Conservation (phyloP, 2,113 vertebrate genomes). For the Labeo catla region DNA sequence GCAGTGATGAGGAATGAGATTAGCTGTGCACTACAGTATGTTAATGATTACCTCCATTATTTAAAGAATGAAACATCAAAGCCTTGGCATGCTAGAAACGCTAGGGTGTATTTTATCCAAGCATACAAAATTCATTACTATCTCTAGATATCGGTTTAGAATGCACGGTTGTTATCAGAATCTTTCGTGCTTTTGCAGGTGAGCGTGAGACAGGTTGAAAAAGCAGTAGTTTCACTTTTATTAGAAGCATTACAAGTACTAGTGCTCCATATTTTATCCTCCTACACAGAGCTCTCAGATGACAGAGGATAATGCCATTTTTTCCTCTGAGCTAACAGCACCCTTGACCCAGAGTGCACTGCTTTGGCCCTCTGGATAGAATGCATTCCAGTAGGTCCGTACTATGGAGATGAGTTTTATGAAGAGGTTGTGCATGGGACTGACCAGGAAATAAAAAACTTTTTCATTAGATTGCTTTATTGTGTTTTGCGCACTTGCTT, state of each 20-base stretch:
- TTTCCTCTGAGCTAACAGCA: slow-evolving; percentile 36
- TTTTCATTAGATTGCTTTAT: neutral
- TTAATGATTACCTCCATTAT: slow-evolving; percentile 29
- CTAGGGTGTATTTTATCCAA: slow-evolving; percentile 28
- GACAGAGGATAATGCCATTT: slow-evolving; percentile 40
- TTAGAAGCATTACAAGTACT: slow-evolving; percentile 38
- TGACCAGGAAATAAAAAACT: neutral
- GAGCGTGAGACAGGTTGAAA: slow-evolving; percentile 28
- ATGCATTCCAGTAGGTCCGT: slow-evolving; percentile 11
- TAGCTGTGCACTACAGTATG: slow-evolving; percentile 12
- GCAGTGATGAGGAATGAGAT: slow-evolving; percentile 40
- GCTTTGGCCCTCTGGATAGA: slow-evolving; percentile 19
- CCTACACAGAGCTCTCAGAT: slow-evolving; percentile 14
- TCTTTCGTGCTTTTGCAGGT: neutral
- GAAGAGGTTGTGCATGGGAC: neutral
- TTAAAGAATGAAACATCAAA: slow-evolving; percentile 24
- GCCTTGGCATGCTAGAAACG: neutral
- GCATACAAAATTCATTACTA: slow-evolving; percentile 9
- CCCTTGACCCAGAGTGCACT: slow-evolving; percentile 39
- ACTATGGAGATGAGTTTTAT: slow-evolving; percentile 16
- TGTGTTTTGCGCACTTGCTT: neutral
- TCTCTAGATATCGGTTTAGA: neutral
- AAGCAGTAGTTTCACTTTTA: slow-evolving; percentile 27
- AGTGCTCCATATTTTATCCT: neutral
- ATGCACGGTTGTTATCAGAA: neutral